These are phyloP conservation scores for Micromussa lordhowensis DNA, from an alignment of 92 coral and sea anemone genomes.

Conservation along the genomic window DNA sequence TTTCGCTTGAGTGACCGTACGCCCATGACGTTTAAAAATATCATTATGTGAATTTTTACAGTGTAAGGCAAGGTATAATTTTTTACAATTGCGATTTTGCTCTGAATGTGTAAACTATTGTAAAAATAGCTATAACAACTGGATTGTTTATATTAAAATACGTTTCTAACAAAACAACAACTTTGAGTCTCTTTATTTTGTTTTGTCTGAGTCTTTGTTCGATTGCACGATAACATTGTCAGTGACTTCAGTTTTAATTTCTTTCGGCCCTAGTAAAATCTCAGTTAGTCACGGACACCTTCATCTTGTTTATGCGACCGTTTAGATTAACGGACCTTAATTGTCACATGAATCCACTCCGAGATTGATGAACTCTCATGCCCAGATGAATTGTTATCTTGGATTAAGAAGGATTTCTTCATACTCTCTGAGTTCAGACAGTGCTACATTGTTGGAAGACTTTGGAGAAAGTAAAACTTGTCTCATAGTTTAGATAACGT, in stretches of 20 bases:
- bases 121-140: not conserved
- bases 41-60: not conserved
- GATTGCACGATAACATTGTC: not conserved
- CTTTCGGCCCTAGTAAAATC: too few species aligned
- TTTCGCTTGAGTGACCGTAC: not conserved
- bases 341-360: too few species aligned
- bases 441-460: too few species aligned
- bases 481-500: too few species aligned
- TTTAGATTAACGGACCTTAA: too few species aligned
- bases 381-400: not conserved
- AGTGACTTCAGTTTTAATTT: too few species aligned
- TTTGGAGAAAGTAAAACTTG: too few species aligned
- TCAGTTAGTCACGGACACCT: too few species aligned
- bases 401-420: not conserved
- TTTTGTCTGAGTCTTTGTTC: not conserved
- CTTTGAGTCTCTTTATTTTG: not conserved
- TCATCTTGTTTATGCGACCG: too few species aligned
- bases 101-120: constrained; percentile 23
- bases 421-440: not conserved
- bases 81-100: not conserved
- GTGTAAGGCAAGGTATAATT: not conserved
- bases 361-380: too few species aligned
- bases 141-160: constrained; percentile 15
- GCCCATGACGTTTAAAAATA: too few species aligned
- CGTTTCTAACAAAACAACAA: not conserved